These are phyloP conservation scores for Aldabrachelys gigantea DNA, from an alignment of 2,113 vertebrate species.

Conservation along the genomic window DNA sequence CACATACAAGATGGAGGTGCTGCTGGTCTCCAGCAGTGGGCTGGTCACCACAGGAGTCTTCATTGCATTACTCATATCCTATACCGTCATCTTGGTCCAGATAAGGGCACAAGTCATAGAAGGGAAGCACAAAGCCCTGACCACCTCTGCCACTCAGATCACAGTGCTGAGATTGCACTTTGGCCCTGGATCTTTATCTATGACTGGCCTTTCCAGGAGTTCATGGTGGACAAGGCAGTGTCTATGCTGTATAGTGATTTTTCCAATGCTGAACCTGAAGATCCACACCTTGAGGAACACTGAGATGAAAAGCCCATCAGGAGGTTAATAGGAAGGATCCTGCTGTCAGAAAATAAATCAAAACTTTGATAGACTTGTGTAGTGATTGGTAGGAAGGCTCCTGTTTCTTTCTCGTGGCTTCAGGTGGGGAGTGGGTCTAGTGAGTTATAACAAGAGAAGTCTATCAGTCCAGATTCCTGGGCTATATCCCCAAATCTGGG, in stretches of 20 bases:
- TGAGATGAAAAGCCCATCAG: too few species aligned
- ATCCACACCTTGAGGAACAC: too few species aligned
- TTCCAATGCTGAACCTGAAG: slow-evolving; percentile 57
- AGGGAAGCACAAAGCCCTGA: slow-evolving; percentile 53
- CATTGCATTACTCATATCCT: slow-evolving; percentile 58
- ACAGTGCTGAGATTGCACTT: slow-evolving; percentile 61
- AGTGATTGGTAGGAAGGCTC: too few species aligned
- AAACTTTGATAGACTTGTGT: too few species aligned
- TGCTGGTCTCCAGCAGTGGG: slow-evolving; percentile 64
- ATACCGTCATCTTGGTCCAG: slow-evolving; percentile 33
- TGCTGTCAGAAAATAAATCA: too few species aligned
- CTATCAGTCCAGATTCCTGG: too few species aligned
- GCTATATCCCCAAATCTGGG: too few species aligned
- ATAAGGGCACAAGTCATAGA: slow-evolving; percentile 3
- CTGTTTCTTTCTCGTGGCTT: too few species aligned
- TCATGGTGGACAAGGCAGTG: slow-evolving; percentile 55
- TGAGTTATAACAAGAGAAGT: too few species aligned
- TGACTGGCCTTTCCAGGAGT: slow-evolving; percentile 52
- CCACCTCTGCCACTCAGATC: slow-evolving; percentile 61
- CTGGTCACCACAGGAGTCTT: slow-evolving; percentile 61
- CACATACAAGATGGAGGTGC: slow-evolving; percentile 40
- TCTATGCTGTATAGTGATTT: slow-evolving; percentile 43
- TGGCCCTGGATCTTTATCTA: slow-evolving; percentile 67
- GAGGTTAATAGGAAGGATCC: too few species aligned
- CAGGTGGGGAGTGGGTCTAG: too few species aligned